Evolutionary conservation across 2,888 invertebrate genomes (phyloP).

Genomic region (Automeris io): DNA sequence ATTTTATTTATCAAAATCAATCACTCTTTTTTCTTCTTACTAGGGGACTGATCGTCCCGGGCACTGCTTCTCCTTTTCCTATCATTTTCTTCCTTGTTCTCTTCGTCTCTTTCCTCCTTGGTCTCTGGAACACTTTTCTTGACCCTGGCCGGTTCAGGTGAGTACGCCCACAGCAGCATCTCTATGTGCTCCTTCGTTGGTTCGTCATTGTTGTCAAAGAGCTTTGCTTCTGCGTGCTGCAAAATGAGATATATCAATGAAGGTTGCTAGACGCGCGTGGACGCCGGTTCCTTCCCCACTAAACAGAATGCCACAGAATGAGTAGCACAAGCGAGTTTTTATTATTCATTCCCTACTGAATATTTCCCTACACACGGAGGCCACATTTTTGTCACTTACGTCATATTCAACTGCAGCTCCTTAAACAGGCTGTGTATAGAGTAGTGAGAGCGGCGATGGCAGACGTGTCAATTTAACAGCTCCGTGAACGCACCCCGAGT

Average conservation of each 20-base stretch:
- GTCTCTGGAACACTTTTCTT: slow-evolving; percentile 70
- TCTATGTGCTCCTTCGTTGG: slow-evolving; percentile 82
- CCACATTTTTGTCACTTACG: no score
- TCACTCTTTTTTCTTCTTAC: slow-evolving; percentile 50
- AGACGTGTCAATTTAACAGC: no score
- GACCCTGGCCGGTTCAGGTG: slow-evolving; percentile 81
- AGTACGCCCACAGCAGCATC: slow-evolving; percentile 86
- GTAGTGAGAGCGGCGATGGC: no score
- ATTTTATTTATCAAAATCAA: slow-evolving; percentile 7
- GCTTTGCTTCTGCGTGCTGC: slow-evolving; percentile 78
- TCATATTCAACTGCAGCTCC: no score
- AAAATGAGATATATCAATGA: slow-evolving; percentile 28
- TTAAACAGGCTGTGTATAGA: no score
- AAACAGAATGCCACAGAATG: no score
- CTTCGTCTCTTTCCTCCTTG: slow-evolving; percentile 26
- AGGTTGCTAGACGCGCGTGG: no score
- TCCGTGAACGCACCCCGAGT: no score
- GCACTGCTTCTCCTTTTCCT: slow-evolving; percentile 47
- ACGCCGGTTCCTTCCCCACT: no score
- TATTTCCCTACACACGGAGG: no score
- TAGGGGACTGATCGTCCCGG: slow-evolving; percentile 37
- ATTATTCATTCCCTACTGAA: no score
- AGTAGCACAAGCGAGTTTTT: no score
- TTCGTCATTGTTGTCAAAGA: slow-evolving; percentile 80
- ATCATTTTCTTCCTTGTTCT: slow-evolving; percentile 20